phyloP scores from a whole-genome alignment of 2,797 vertebrate species.

The Galago senegalensis region DNA sequence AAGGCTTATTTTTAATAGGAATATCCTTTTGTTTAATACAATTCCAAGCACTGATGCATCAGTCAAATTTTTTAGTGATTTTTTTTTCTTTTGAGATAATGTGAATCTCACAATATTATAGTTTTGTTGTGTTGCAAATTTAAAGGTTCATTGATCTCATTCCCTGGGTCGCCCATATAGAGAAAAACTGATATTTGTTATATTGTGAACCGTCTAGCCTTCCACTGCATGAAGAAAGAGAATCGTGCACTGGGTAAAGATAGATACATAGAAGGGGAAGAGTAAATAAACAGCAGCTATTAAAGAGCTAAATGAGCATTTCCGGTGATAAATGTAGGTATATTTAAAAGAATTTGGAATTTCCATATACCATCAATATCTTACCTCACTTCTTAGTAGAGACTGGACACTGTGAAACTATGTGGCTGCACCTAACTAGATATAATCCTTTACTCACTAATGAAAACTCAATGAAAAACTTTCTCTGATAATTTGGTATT shows the following conservation, averaged over 20 bases:
- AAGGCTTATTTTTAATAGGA: constrained; percentile 5
- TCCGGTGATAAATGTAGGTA: background rate
- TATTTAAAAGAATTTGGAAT: background rate
- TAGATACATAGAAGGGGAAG: background rate
- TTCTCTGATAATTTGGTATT: background rate
- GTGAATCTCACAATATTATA: background rate
- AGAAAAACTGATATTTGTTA: background rate
- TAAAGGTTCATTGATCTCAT: background rate
- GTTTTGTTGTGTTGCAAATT: background rate
- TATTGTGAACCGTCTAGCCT: background rate
- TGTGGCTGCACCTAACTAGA: background rate
- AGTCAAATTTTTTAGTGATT: background rate
- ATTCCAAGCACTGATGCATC: background rate
- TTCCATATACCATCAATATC: background rate
- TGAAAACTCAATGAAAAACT: background rate
- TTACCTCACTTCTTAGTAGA: background rate
- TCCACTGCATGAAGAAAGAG: background rate
- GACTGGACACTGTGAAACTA: background rate
- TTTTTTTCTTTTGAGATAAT: constrained; percentile 17
- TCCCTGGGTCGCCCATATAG: background rate
- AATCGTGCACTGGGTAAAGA: background rate
- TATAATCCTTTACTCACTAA: background rate
- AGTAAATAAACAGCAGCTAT: background rate
- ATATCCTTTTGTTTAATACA: background rate
- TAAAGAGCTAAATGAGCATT: background rate